Evolutionary conservation across 2,113 vertebrate species (phyloP), one percentile per base, ranked within the genome.

Genomic region (Rhinopomastus cyanomelas): DNA sequence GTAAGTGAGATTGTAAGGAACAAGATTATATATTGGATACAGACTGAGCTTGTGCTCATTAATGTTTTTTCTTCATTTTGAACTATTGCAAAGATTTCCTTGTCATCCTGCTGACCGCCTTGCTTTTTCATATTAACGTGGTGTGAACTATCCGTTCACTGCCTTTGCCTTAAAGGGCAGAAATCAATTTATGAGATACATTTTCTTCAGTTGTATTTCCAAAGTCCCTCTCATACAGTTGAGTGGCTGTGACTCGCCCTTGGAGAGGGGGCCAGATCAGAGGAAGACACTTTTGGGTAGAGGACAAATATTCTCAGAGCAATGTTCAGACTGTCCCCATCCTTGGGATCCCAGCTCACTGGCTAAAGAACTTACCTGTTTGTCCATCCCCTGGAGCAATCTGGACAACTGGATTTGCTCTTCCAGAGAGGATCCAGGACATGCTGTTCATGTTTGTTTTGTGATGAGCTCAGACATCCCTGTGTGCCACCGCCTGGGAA

Each of bases 381-480:
- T 32, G 56, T 75, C 27, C 57, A 37, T 39, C 51, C 8, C 19
- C n/a, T n/a, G n/a, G n/a, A n/a, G n/a, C n/a, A n/a, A n/a, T n/a
- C 22, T 66, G 32, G 39, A 46, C 46, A 81, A 53, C 3, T 30
- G 55, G n/a, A 46, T 77, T 89, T 4, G 1, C 5, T 65, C 42
- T 65, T 60, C 29, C 74, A 71, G 36, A 72, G 29, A 36, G 37
- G 21, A 61, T 20, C 62, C 59, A 73, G 30, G 46, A 44, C 21
- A 52, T 55, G 8, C 7, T 81, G 84, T 75, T 76, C 52, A 26
- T 57, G 49, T 94, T 42, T 18, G 6, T 82, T 60, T 29, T 76
- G 87, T 95, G 78, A 79, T 12, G 88, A 68, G 92, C 79, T 32
- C 95, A 97, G 77, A 89, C 59, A 3, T 59, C 69, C 44, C 88